A percentile compares a stretch with the other conserved stretches of the same genome.
Conservation (phyloP, 2,888 invertebrate genomes). For the Osedax fenrisi region DNA sequence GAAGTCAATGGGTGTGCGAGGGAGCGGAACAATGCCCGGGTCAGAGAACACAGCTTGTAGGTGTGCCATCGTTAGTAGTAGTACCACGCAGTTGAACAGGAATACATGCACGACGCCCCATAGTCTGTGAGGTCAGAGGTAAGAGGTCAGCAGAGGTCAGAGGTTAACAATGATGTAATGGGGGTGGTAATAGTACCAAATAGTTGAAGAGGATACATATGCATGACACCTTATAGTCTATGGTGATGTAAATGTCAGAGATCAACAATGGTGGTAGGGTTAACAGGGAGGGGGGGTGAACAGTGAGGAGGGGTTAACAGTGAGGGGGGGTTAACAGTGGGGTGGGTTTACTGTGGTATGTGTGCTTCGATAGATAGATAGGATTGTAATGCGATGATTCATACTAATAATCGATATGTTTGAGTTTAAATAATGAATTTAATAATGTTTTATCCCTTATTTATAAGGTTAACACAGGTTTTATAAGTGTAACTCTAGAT, state of each 20-base stretch:
- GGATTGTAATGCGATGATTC: no score
- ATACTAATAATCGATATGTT: no score
- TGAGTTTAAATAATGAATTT: no score
- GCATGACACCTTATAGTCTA: no score
- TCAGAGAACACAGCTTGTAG: slow-evolving; percentile 75
- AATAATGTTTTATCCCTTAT: no score
- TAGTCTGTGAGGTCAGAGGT: slow-evolving; percentile 55
- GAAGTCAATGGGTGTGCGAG: slow-evolving; percentile 60
- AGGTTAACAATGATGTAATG: slow-evolving; percentile 21
- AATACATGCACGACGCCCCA: slow-evolving; percentile 72
- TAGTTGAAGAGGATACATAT: no score
- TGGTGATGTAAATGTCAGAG: no score
- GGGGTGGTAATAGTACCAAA: no score
- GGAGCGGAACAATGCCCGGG: slow-evolving; percentile 71
- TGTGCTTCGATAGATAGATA: no score
- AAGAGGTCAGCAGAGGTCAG: not conserved
- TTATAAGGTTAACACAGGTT: no score
- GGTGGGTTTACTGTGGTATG: not conserved
- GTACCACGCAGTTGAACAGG: slow-evolving; percentile 66
- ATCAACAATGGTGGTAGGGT: not conserved
- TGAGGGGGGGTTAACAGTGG: not conserved
- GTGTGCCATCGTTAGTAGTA: slow-evolving; percentile 66
- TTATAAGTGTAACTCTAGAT: no score
- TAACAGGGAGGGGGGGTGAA: not conserved
- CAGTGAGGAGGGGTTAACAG: not conserved